phyloP scores from a whole-genome alignment of 2,113 vertebrate species.

The Charadrius vociferus region DNA sequence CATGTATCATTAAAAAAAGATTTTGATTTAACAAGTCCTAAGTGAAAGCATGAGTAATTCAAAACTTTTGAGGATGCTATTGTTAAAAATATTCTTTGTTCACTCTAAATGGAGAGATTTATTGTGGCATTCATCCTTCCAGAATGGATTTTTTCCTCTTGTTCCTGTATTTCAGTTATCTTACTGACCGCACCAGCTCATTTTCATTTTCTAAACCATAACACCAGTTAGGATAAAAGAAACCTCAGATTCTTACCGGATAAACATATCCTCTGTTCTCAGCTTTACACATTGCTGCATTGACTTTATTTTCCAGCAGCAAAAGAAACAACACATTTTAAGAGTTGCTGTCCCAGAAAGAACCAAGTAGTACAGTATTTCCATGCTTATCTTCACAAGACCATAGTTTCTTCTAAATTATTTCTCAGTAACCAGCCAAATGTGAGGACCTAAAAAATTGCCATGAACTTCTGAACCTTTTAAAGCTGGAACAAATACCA shows the following conservation, averaged over 20 bases:
- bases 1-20: not conserved
- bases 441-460: not conserved
- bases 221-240: not conserved
- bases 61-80: not conserved
- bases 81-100: not conserved
- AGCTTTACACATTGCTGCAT: not conserved
- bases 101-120: not conserved
- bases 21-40: not conserved
- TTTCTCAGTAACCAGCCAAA: not conserved
- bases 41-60: not conserved
- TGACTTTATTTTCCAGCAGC: not conserved
- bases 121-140: not conserved
- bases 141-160: not conserved
- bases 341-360: not conserved
- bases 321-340: not conserved
- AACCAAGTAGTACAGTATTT: not conserved
- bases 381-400: not conserved
- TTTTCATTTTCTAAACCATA: conserved; percentile 17
- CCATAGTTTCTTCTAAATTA: not conserved
- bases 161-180: not conserved
- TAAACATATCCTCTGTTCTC: not conserved
- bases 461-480: not conserved
- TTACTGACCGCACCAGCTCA: not conserved
- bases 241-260: not conserved
- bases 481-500: not conserved